Percentiles rank a stretch among this genome's conserved stretches.
Evolutionary conservation across 2,113 vertebrate genomes (phyloP).

Genomic region (Tangachromis dhanisi): DNA sequence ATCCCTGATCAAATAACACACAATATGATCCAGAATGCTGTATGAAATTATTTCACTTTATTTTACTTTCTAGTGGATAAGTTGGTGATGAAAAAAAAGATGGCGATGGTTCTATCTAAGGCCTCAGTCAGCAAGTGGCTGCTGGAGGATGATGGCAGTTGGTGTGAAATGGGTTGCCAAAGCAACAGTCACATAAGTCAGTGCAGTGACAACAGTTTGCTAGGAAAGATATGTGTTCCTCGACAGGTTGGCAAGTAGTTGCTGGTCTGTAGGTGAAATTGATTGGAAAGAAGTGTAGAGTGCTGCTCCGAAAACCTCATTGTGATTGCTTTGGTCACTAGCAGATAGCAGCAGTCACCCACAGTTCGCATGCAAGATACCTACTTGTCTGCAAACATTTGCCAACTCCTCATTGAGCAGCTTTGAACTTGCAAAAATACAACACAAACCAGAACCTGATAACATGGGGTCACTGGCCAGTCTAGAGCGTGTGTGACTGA

Average conservation of each 20-base stretch:
- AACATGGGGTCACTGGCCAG: background rate
- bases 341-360: background rate
- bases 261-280: background rate
- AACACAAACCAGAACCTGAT: background rate
- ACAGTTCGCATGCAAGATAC: background rate
- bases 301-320: background rate
- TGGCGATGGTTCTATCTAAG: background rate
- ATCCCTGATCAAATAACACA: constrained; percentile 46
- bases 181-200: background rate
- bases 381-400: background rate
- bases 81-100: background rate
- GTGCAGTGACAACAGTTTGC: background rate
- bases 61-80: background rate
- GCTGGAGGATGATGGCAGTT: background rate
- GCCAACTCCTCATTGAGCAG: background rate
- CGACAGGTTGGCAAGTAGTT: background rate
- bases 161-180: background rate
- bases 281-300: background rate
- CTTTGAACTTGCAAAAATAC: background rate
- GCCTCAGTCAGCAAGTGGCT: background rate
- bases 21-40: background rate
- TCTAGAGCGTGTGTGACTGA: background rate
- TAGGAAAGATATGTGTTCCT: background rate
- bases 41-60: constrained; percentile 5
- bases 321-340: background rate